Percentiles rank a stretch among this genome's conserved stretches.
These are phyloP conservation scores for Sciaenops ocellatus DNA, from an alignment of 2,797 vertebrate species.

Conservation along the genomic window DNA sequence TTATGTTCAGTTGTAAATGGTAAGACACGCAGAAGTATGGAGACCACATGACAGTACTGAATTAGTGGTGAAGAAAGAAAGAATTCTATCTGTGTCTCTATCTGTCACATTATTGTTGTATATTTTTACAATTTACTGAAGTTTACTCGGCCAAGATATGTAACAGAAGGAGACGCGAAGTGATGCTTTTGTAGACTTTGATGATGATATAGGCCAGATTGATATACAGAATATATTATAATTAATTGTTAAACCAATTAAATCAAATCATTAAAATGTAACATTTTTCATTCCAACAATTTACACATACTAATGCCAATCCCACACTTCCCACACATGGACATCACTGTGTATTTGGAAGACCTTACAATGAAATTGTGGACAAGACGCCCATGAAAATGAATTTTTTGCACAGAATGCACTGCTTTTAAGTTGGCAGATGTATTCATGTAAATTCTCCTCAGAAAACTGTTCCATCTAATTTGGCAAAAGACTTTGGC, in stretches of 20 bases:
- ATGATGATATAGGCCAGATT: neutral
- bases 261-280: neutral
- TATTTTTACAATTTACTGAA: no score
- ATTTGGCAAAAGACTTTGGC: conserved; percentile 2
- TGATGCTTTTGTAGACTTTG: neutral
- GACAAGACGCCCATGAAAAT: no score
- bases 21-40: neutral
- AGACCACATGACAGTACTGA: neutral
- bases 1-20: neutral
- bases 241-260: neutral
- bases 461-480: neutral
- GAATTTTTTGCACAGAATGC: neutral
- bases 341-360: neutral
- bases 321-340: conserved; percentile 16
- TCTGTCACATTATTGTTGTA: neutral
- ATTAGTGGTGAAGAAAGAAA: neutral
- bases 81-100: neutral
- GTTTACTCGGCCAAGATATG: neutral
- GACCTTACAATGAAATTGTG: neutral
- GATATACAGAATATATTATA: neutral
- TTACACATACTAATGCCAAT: neutral
- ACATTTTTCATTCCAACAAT: conserved; percentile 2
- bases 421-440: neutral
- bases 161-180: neutral
- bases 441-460: neutral